Percentiles rank a stretch among this genome's conserved stretches.
Evolutionary conservation across 2,888 invertebrate species (phyloP).

Genomic region (Hemithea aestivaria): DNA sequence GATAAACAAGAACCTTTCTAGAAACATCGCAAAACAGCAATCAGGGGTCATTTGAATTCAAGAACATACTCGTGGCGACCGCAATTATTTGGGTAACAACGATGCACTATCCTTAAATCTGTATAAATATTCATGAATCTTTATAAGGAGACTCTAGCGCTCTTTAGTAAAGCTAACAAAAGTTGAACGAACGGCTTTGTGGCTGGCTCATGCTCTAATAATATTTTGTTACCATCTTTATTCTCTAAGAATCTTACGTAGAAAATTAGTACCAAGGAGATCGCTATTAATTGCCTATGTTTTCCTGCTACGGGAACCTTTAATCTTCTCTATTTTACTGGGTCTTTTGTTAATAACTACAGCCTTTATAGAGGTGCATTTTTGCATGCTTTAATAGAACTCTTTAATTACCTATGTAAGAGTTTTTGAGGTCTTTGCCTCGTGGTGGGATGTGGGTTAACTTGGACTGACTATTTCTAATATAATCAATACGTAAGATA

Average conservation of each 20-base stretch:
- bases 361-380: no score
- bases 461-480: no score
- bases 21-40: constrained; percentile 37
- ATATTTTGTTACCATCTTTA: constrained; percentile 1
- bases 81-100: constrained; percentile 55
- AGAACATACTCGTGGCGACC: constrained; percentile 37
- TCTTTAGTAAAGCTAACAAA: constrained; percentile 50
- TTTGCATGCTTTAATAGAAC: no score
- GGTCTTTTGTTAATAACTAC: no score
- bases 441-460: no score
- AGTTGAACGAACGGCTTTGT: constrained; percentile 47
- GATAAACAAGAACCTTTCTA: constrained; percentile 11
- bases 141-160: constrained; percentile 53
- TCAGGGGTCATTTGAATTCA: constrained; percentile 45
- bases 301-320: no score
- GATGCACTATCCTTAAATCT: constrained; percentile 60
- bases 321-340: no score
- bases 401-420: no score
- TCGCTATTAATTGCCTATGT: no score
- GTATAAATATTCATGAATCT: constrained; percentile 65
- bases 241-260: constrained; percentile 1
- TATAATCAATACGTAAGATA: no score
- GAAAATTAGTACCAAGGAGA: no score
- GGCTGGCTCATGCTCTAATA: constrained; percentile 2
- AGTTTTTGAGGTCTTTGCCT: no score